A percentile compares a stretch with the other conserved stretches of the same genome.
These are phyloP conservation scores for Dipodomys stephensi DNA, from an alignment of 2,113 vertebrate genomes.

Conservation along the genomic window DNA sequence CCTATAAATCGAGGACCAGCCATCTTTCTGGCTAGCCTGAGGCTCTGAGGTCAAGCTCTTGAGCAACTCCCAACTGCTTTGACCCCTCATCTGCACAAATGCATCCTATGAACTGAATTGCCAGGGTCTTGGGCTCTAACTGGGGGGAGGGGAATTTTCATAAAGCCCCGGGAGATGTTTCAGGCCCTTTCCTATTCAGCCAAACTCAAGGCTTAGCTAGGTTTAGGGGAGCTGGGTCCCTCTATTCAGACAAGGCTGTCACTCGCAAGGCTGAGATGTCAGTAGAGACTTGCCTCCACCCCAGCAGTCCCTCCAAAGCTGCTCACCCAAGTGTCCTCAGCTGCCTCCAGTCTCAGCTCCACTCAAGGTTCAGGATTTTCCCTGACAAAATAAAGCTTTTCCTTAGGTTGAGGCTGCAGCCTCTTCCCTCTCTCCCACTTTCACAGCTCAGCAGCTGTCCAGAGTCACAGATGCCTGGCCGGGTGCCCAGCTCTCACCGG, in stretches of 20 bases:
- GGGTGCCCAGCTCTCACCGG: background rate
- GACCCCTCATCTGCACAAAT: background rate
- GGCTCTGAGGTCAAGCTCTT: background rate
- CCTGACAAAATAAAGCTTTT: background rate
- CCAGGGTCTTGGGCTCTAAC: background rate
- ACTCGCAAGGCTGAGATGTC: background rate
- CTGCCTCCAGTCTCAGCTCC: too few species aligned
- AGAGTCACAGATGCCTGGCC: conserved; percentile 64
- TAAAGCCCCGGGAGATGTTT: background rate
- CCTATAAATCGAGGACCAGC: too few species aligned
- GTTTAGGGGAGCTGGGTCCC: background rate
- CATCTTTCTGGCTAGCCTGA: too few species aligned
- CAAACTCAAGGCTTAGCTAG: background rate
- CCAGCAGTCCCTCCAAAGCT: background rate
- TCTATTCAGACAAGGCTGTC: background rate
- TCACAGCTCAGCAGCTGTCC: conserved; percentile 26
- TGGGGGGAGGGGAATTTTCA: background rate
- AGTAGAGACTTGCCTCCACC: background rate
- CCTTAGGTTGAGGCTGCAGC: background rate
- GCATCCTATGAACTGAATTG: background rate
- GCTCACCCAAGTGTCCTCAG: background rate
- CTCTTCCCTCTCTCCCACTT: conserved; percentile 6
- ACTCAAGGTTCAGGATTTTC: background rate
- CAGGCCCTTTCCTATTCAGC: background rate
- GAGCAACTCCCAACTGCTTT: background rate